Percentiles rank a stretch among this genome's conserved stretches.
Conservation (phyloP, 1,140 invertebrate species). For the Pissodes strobi region DNA sequence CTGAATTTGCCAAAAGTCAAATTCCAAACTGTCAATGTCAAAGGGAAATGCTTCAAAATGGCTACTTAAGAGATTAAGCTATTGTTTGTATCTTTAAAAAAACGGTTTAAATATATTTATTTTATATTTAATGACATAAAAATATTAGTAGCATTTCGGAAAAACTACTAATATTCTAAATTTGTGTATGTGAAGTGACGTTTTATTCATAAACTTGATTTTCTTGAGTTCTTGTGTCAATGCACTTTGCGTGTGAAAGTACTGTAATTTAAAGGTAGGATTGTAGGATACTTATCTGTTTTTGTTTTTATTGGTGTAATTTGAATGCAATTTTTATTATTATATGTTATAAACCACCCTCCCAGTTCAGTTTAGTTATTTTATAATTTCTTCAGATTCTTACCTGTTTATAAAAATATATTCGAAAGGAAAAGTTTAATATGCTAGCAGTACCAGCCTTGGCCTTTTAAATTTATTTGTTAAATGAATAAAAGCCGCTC, state of each 20-base stretch:
- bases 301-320: too few relatives aligned
- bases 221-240: constrained; percentile 35
- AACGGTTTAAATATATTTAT: not conserved
- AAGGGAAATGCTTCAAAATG: constrained; percentile 34
- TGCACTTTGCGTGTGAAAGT: constrained; percentile 40
- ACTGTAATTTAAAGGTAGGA: constrained; percentile 20
- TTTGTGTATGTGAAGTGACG: constrained; percentile 4
- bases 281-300: too few relatives aligned
- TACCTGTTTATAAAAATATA: too few relatives aligned
- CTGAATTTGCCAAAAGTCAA: too few relatives aligned
- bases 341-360: too few relatives aligned
- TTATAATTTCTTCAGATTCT: too few relatives aligned
- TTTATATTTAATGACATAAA: constrained; percentile 21
- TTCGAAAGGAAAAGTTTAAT: too few relatives aligned
- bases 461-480: too few relatives aligned
- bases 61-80: constrained; percentile 24
- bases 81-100: constrained; percentile 18
- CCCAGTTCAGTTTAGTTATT: too few relatives aligned
- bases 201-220: constrained; percentile 30
- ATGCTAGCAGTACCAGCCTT: too few relatives aligned
- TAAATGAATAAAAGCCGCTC: too few relatives aligned
- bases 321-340: too few relatives aligned
- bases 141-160: constrained; percentile 8
- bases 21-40: not conserved
- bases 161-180: constrained; percentile 3